Evolutionary conservation across 2,888 invertebrate genomes (phyloP).

Genomic region (Pseudolycoriella hygida): DNA sequence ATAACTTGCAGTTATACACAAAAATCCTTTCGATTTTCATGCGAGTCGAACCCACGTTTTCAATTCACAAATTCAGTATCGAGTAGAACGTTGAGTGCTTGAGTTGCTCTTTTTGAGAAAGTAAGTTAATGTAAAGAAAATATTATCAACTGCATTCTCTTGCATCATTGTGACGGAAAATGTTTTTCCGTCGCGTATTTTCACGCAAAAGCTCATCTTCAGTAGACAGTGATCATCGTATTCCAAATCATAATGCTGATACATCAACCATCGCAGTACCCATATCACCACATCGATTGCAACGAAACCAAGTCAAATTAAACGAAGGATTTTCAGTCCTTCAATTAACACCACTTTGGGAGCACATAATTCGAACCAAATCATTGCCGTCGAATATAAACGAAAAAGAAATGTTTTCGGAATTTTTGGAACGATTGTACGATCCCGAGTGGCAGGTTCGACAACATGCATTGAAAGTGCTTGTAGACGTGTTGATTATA

Average conservation of each 20-base stretch:
- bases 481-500: constrained; percentile 61
- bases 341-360: constrained; percentile 62
- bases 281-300: constrained; percentile 1
- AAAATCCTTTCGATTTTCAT: too few relatives aligned
- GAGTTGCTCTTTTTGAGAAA: too few relatives aligned
- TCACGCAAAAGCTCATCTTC: constrained; percentile 15
- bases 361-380: constrained; percentile 55
- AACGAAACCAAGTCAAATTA: constrained; percentile 1
- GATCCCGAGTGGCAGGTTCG: constrained; percentile 75
- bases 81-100: too few relatives aligned
- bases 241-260: neutral
- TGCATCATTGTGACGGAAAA: constrained; percentile 8
- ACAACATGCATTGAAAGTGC: constrained; percentile 61
- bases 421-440: constrained; percentile 51
- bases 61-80: too few relatives aligned
- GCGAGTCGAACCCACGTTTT: too few relatives aligned
- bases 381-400: constrained; percentile 52
- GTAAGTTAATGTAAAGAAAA: too few relatives aligned
- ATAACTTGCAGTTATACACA: too few relatives aligned
- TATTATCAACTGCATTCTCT: too few relatives aligned
- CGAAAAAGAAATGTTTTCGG: constrained; percentile 45
- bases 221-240: neutral
- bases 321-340: constrained; percentile 15
- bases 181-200: constrained; percentile 25
- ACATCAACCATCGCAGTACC: neutral